A percentile compares a stretch with the other conserved stretches of the same genome.
Evolutionary conservation across 2,888 invertebrate species (phyloP).

Genomic region (Blera fallax): DNA sequence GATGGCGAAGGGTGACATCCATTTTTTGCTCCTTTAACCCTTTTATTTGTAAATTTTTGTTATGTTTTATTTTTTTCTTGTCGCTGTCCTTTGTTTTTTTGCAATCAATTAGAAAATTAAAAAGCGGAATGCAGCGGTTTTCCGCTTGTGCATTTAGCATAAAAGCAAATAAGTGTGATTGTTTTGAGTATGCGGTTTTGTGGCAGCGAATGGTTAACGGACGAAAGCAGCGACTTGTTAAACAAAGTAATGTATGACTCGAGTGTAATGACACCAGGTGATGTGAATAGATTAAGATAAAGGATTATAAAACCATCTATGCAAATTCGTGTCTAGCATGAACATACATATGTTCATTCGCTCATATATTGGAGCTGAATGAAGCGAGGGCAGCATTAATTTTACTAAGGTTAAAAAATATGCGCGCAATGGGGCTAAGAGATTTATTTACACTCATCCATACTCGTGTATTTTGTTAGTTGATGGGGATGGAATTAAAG

Average conservation of each 20-base stretch:
- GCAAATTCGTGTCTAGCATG: not conserved
- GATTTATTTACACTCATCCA: not conserved
- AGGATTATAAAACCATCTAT: not conserved
- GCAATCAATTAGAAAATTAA: constrained; percentile 73
- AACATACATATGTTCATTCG: not conserved
- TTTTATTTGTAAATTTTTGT: constrained; percentile 31
- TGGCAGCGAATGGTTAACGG: constrained; percentile 13
- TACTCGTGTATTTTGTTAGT: not conserved
- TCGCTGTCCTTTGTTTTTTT: constrained; percentile 50
- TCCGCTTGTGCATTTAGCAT: constrained; percentile 1
- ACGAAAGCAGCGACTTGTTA: constrained; percentile 10
- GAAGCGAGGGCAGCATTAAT: too few species aligned
- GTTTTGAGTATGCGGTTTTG: constrained; percentile 1
- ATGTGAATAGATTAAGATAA: constrained; percentile 1
- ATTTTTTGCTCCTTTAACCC: constrained; percentile 24
- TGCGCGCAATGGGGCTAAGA: not conserved
- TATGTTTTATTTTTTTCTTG: constrained; percentile 13
- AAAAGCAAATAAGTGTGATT: constrained; percentile 23
- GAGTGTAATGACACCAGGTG: constrained; percentile 4
- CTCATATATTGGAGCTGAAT: too few species aligned
- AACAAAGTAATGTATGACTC: not conserved
- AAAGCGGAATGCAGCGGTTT: constrained; percentile 60
- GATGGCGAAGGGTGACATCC: constrained; percentile 26
- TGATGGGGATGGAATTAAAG: too few species aligned
- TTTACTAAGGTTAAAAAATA: too few species aligned